Conservation (phyloP, 1,140 invertebrate genomes). For the Dysdera silvatica region DNA sequence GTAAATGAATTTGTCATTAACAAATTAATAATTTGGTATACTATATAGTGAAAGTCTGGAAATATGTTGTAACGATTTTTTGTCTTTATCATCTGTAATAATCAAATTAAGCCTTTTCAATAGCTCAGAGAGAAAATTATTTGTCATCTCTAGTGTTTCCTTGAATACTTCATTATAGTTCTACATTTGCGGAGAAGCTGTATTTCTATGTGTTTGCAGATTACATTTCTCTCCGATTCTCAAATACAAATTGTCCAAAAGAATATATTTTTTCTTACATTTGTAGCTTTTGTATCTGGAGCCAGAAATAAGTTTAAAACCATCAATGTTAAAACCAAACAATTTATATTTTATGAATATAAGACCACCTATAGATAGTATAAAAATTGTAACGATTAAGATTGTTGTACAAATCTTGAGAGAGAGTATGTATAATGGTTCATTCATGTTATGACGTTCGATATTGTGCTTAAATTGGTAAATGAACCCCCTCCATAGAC, state of each 20-base stretch:
- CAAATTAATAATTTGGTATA: too few relatives aligned
- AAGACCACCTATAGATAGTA: not conserved
- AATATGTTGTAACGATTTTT: too few relatives aligned
- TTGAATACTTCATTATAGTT: not conserved
- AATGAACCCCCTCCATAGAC: not conserved
- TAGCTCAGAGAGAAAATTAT: not conserved
- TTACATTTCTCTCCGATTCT: not conserved
- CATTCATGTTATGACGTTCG: not conserved
- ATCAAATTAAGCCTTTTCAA: too few relatives aligned
- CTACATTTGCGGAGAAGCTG: not conserved
- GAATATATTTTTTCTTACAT: too few relatives aligned
- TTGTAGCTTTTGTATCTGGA: not conserved
- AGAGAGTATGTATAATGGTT: not conserved
- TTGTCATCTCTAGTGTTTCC: not conserved
- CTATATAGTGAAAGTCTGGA: too few relatives aligned
- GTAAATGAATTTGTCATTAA: too few relatives aligned
- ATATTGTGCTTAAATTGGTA: not conserved
- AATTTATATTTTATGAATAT: not conserved
- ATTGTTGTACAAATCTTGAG: not conserved
- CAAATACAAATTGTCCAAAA: not conserved
- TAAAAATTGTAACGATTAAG: not conserved
- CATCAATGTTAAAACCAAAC: not conserved
- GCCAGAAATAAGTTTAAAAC: not conserved
- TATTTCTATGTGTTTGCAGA: not conserved
- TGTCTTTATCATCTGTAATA: too few relatives aligned